Base-by-base conservation (phyloP, 1,140 invertebrate genomes). In the Apis mellifera region DNA sequence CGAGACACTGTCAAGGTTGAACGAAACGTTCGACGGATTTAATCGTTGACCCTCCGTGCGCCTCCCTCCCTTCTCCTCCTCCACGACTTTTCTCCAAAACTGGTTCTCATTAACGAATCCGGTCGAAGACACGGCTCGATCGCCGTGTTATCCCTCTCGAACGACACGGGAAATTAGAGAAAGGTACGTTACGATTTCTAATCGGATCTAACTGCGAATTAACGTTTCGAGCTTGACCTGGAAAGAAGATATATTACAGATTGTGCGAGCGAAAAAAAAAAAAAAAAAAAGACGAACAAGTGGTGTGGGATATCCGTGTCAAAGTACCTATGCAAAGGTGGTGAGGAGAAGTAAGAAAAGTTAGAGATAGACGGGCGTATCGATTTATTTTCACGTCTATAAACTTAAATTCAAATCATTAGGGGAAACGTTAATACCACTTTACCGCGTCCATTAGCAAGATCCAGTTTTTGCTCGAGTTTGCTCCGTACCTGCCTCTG, bases 161-260 rank as follows among this genome's bases (percentile, higher is more conserved):
- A 60, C 26, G 54, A 23, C 78, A 0, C 69, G 54, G 79, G 52
- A 76, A 76, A 68, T 81, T 75, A 42, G 79, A 81, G 79, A 75
- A 75, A 75, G 54, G 79, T 66, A 68, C 26, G 62, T 42, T 68
- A 60, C 79, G 19, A 32, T 76, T 82, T 42, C 62, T 9, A 48
- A 68, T 76, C 57, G 69, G 79, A 42, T 68, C 23, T 48, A 12
- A n/a, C 17, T 19, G 32, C 2, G 32, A 64, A 66, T 66, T 21
- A 26, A 48, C 55, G 79, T 82, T 82, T 82, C 32, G 54, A 82
- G 72, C 72, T 54, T 55, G 60, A 26, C 64, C 52, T 82, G 73
- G 64, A 82, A 68, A 68, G 2, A 17, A 15, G 23, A 32, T 11
- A 4, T 12, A 15, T 42, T 72, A 62, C 52, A 26, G 23, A 2